Base-by-base conservation (phyloP, 35 echinoderm and acorn worm species). In the Lytechinus variegatus region DNA sequence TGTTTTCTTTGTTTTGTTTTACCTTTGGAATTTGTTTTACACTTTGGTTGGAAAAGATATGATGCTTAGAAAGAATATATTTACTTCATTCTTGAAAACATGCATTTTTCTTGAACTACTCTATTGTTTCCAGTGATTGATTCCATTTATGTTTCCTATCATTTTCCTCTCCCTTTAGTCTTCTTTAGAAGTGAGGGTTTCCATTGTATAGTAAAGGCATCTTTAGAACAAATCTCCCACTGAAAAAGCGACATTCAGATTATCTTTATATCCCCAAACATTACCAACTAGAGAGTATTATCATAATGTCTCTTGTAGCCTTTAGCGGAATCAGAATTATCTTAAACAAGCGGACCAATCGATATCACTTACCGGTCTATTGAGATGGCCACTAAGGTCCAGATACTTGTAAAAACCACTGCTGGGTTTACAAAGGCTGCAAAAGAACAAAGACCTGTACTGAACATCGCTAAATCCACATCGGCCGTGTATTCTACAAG, bases 381-480 rank as follows among this genome's bases (percentile, higher is more conserved):
- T 8, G 98, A 99, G 52, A 99, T 97, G 7, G 98, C 96, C 13
- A 97, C 96, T 29, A 99, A 92, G 11, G 98, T 99, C 98, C 98
- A 99, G 14, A 99, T 94, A 95, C 98, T 99, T 14, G 98, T 97
- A 87, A 99, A 97, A 24, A 99, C 96, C 16, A 99, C 96, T 53
- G 95, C 92, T 33, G 98, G 98, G 94, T 94, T 95, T 5, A 99
- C n/a, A 79, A 97, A 97, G 86, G 94, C 95, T 12, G 96, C n/a
- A 9, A 97, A 57, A 19, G 97, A 95, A 91, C 98, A 99, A 52
- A 99, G 21, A n/a, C 92, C 56, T 10, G 60, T 55, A 91, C 92
- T 97, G 91, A 96, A 91, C 13, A 92, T 89, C 7, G 61, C 54
- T 8, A 54, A 71, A 52, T 95, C 95, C 19, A 92, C 71, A 61